A percentile compares a stretch with the other conserved stretches of the same genome.
These are phyloP conservation scores for Glyptemys insculpta DNA, from an alignment of 2,797 vertebrate species.

Conservation along the genomic window DNA sequence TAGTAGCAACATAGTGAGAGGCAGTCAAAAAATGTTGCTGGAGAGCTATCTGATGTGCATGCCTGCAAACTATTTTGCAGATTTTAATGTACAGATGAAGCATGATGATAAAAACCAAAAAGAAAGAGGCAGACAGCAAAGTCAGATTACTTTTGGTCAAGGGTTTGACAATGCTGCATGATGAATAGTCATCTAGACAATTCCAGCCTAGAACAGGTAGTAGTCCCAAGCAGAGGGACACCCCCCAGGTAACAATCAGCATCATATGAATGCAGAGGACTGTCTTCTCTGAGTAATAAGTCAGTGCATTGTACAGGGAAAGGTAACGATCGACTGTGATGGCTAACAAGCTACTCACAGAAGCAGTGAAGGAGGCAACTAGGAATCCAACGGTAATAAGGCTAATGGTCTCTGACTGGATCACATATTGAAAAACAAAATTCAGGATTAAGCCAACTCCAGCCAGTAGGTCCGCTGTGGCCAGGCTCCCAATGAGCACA, in stretches of 20 bases:
- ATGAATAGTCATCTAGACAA: constrained; percentile 87
- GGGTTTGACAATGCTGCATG: constrained; percentile 95
- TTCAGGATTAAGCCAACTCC: constrained; percentile 97
- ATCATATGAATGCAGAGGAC: constrained; percentile 93
- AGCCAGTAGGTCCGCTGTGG: constrained; percentile 95
- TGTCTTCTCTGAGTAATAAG: constrained; percentile 96
- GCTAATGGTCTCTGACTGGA: constrained; percentile 94
- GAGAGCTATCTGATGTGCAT: constrained; percentile 97
- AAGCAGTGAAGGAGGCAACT: constrained; percentile 97
- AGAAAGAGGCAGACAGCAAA: constrained; percentile 92
- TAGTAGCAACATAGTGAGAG: constrained; percentile 94
- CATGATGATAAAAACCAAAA: constrained; percentile 94
- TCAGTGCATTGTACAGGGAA: constrained; percentile 96
- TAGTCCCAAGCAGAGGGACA: constrained; percentile 91
- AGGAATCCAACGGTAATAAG: constrained; percentile 97
- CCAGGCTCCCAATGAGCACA: constrained; percentile 96
- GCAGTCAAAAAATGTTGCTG: constrained; percentile 97
- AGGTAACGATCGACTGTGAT: constrained; percentile 98
- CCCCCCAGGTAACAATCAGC: constrained; percentile 92
- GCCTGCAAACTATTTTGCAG: constrained; percentile 96
- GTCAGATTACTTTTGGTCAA: constrained; percentile 93
- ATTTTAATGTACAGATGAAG: constrained; percentile 96
- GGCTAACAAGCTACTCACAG: constrained; percentile 95
- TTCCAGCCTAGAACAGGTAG: constrained; percentile 97
- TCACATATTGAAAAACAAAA: constrained; percentile 96